Evolutionary conservation across 2,888 invertebrate genomes (phyloP).

Genomic region (Drosophila siamana): DNA sequence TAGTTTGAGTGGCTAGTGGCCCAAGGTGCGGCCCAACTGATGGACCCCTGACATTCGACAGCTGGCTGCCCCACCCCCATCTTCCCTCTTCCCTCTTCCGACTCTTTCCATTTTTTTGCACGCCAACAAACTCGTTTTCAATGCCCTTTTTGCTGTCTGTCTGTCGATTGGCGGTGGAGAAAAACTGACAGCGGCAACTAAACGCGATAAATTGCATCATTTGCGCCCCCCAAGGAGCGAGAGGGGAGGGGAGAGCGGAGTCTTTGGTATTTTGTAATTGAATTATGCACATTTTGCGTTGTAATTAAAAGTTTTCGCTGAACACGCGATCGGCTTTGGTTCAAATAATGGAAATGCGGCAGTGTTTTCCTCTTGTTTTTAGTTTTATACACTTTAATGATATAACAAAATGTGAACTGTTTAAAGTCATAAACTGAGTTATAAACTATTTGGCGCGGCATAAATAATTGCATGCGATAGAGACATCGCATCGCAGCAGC

Average conservation of each 20-base stretch:
- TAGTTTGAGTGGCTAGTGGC: conserved; percentile 66
- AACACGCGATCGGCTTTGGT: conserved; percentile 61
- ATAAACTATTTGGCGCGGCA: conserved; percentile 73
- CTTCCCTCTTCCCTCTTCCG: not conserved
- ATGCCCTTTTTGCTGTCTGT: conserved; percentile 16
- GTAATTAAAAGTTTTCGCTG: conserved; percentile 54
- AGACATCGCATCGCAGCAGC: conserved; percentile 29
- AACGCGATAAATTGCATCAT: conserved; percentile 51
- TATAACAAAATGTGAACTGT: conserved; percentile 72
- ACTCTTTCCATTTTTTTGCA: too few relatives aligned
- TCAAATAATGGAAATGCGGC: conserved; percentile 41
- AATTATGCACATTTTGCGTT: conserved; percentile 55
- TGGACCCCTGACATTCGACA: conserved; percentile 28
- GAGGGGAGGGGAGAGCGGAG: not conserved
- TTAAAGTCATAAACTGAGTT: conserved; percentile 34
- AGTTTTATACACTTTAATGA: conserved; percentile 60
- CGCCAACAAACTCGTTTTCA: conserved; percentile 14
- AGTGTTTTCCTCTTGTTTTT: conserved; percentile 5
- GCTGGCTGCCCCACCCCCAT: not conserved
- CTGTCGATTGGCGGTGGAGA: conserved; percentile 12
- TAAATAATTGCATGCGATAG: conserved; percentile 57
- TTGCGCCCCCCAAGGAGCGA: conserved; percentile 1
- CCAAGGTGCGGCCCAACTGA: conserved; percentile 50
- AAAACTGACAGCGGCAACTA: conserved; percentile 36
- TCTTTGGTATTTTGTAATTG: conserved; percentile 71